These are phyloP conservation scores for Paramacrobiotus metropolitanus DNA, from an alignment of 1,140 invertebrate species.

Conservation along the genomic window DNA sequence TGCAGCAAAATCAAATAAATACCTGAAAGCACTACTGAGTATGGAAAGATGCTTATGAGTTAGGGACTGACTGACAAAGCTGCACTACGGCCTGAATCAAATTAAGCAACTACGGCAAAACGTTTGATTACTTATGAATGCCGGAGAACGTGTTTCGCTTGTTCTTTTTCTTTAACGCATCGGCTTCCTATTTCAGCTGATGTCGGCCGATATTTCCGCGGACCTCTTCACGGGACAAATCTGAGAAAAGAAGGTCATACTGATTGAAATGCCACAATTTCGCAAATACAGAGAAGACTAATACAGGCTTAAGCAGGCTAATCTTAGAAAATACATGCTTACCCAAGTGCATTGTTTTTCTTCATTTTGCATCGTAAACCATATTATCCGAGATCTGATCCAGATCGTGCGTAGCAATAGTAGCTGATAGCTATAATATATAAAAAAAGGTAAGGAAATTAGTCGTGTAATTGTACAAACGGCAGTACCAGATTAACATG, in stretches of 20 bases:
- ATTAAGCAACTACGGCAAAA: too few relatives aligned
- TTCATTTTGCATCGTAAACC: constrained; percentile 36
- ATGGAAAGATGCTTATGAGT: too few relatives aligned
- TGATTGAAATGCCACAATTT: too few relatives aligned
- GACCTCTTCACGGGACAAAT: constrained; percentile 38
- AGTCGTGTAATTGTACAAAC: too few relatives aligned
- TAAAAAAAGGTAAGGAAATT: too few relatives aligned
- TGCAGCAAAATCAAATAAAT: constrained; percentile 49
- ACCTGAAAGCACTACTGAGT: constrained; percentile 27
- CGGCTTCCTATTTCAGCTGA: constrained; percentile 43
- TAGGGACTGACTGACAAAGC: too few relatives aligned
- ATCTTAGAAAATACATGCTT: too few relatives aligned
- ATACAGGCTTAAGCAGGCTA: too few relatives aligned
- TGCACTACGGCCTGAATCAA: too few relatives aligned
- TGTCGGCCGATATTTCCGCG: constrained; percentile 34
- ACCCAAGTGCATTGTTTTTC: constrained; percentile 32
- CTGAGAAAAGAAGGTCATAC: constrained; percentile 15
- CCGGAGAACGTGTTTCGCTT: constrained; percentile 49
- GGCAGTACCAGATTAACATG: too few relatives aligned
- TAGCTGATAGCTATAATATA: too few relatives aligned
- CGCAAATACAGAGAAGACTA: too few relatives aligned
- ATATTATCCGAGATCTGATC: constrained; percentile 36
- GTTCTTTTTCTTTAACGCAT: constrained; percentile 39
- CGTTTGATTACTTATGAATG: constrained; percentile 53
- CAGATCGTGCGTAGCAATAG: constrained; percentile 57